Conservation (phyloP, 2,113 vertebrate genomes). For the Scalopus aquaticus region DNA sequence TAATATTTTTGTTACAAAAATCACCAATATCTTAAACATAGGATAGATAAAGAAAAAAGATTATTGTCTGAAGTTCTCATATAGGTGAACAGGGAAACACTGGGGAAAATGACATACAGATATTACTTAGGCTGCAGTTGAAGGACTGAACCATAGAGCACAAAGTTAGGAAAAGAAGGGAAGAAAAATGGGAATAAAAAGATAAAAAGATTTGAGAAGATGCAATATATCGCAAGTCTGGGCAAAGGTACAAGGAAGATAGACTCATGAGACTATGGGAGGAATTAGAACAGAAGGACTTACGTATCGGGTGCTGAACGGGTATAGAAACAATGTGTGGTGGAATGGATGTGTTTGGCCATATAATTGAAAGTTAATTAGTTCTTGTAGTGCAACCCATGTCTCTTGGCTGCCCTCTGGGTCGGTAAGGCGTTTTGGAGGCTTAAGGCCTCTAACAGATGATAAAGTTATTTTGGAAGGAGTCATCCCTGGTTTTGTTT, state of each 20-base stretch:
- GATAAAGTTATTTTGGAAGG: not conserved
- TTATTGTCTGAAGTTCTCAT: not conserved
- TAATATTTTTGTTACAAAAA: not conserved
- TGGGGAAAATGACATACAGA: not conserved
- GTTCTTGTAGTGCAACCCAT: not conserved
- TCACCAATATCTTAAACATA: not conserved
- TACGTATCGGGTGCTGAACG: too few relatives aligned
- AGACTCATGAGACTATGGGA: not conserved
- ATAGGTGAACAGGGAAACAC: not conserved
- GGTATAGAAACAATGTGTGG: not conserved
- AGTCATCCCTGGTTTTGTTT: not conserved
- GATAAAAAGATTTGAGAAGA: not conserved
- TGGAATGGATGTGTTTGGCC: not conserved
- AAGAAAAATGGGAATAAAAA: too few relatives aligned
- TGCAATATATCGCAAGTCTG: not conserved
- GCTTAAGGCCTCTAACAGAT: not conserved
- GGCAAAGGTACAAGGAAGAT: not conserved
- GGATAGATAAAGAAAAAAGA: not conserved
- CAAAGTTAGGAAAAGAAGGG: not conserved
- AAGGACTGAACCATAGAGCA: too few relatives aligned
- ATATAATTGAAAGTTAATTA: not conserved
- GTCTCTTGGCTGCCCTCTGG: not conserved
- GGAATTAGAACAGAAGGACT: not conserved
- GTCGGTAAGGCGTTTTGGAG: not conserved
- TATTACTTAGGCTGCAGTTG: too few relatives aligned